Evolutionary conservation across 2,888 invertebrate genomes (phyloP).

Genomic region (Empis livida): DNA sequence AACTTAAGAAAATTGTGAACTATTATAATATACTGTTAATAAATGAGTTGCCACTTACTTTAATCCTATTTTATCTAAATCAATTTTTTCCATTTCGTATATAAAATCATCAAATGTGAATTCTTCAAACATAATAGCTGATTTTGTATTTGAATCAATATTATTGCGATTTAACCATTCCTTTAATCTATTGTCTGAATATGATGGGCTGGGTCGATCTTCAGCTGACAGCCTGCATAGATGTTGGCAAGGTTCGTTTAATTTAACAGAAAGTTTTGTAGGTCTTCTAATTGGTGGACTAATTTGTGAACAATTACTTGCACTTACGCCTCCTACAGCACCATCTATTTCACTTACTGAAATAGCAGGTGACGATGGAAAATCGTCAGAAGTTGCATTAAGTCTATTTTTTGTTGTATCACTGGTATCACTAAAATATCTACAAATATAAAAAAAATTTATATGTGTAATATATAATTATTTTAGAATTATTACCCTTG

Average conservation of each 20-base stretch:
- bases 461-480: background rate
- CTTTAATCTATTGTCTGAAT: background rate
- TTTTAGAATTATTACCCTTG: constrained; percentile 11
- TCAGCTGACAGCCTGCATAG: background rate
- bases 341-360: constrained; percentile 9
- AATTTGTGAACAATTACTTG: background rate
- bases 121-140: constrained; percentile 56
- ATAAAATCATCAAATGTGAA: constrained; percentile 71
- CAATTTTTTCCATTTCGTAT: constrained; percentile 65
- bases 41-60: constrained; percentile 41
- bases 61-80: constrained; percentile 63
- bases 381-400: constrained; percentile 5
- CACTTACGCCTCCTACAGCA: background rate
- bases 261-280: background rate
- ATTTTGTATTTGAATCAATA: constrained; percentile 53
- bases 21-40: background rate
- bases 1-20: too few relatives aligned
- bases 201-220: background rate
- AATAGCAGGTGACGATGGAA: constrained; percentile 8
- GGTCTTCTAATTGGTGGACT: background rate
- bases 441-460: constrained; percentile 7
- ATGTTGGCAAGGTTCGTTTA: background rate
- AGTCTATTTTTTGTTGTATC: constrained; percentile 5
- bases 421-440: constrained; percentile 14
- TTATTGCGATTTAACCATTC: constrained; percentile 56